Conservation (phyloP, 2,797 vertebrate genomes). For the Tadarida brasiliensis region DNA sequence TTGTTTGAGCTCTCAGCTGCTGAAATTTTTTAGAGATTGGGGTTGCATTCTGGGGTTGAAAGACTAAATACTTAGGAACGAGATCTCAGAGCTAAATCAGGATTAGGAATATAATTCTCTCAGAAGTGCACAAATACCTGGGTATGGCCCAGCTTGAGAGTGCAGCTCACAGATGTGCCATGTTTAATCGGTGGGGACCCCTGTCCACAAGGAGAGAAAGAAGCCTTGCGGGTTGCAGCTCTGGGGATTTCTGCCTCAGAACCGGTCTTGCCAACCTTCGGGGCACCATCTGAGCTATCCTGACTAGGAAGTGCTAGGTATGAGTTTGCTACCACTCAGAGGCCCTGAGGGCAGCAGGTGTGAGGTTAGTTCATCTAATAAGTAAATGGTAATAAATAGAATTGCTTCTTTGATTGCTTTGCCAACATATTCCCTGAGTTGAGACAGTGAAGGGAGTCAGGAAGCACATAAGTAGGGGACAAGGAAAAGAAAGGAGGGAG, state of each 20-base stretch:
- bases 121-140: neutral
- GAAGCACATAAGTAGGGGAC: neutral
- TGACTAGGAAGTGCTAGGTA: neutral
- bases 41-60: constrained; percentile 29
- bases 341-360: neutral
- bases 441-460: neutral
- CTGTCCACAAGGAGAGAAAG: neutral
- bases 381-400: constrained; percentile 26
- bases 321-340: constrained; percentile 11
- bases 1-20: neutral
- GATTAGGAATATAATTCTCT: constrained; percentile 17
- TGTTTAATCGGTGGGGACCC: neutral
- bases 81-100: neutral
- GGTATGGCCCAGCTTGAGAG: neutral
- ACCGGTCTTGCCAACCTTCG: neutral
- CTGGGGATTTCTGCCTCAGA: neutral
- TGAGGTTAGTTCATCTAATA: constrained; percentile 39
- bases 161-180: neutral
- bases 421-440: neutral
- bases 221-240: neutral
- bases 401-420: constrained; percentile 41
- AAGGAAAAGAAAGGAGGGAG: neutral
- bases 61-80: neutral
- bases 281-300: neutral
- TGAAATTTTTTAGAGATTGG: constrained; percentile 10